A percentile compares a stretch with the other conserved stretches of the same genome.
Evolutionary conservation across 2,797 vertebrate species (phyloP).

Genomic region (Gymnodraco acuticeps): DNA sequence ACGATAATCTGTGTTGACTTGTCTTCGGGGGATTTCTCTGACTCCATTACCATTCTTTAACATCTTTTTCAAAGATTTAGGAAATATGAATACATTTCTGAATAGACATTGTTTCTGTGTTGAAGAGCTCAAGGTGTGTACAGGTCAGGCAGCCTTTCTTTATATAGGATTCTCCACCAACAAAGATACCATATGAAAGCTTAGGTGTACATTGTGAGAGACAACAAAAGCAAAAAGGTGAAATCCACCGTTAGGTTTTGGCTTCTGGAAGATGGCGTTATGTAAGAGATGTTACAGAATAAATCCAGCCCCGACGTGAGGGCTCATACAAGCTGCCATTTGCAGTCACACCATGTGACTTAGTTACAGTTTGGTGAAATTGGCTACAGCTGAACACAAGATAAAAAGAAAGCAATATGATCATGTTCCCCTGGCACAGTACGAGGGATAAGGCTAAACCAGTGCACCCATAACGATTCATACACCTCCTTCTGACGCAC

Average conservation of each 20-base stretch:
- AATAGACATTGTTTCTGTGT: conserved; percentile 53
- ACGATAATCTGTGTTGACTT: conserved; percentile 69
- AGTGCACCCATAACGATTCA: conserved; percentile 44
- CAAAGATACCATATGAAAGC: conserved; percentile 32
- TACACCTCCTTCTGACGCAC: conserved; percentile 34
- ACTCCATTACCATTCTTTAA: conserved; percentile 42
- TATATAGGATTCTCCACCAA: conserved; percentile 37
- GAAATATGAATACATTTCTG: conserved; percentile 47
- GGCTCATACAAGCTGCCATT: conserved; percentile 75
- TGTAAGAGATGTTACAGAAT: conserved; percentile 46
- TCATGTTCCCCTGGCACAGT: conserved; percentile 56
- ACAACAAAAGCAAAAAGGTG: conserved; percentile 3
- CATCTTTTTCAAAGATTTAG: conserved; percentile 46
- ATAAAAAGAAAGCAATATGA: conserved; percentile 16
- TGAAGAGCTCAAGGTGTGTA: conserved; percentile 53
- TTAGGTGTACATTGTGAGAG: conserved; percentile 43
- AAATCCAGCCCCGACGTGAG: conserved; percentile 48
- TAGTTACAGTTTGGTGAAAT: conserved; percentile 63
- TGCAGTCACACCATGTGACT: conserved; percentile 62
- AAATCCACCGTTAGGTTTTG: conserved; percentile 56
- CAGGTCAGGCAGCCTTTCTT: conserved; percentile 57
- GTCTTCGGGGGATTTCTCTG: conserved; percentile 60
- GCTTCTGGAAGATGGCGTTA: conserved; percentile 53
- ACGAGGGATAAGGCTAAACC: conserved; percentile 72
- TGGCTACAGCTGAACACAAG: conserved; percentile 58